phyloP scores from a whole-genome alignment of 2,797 vertebrate genomes.

The Pteropus rufus region DNA sequence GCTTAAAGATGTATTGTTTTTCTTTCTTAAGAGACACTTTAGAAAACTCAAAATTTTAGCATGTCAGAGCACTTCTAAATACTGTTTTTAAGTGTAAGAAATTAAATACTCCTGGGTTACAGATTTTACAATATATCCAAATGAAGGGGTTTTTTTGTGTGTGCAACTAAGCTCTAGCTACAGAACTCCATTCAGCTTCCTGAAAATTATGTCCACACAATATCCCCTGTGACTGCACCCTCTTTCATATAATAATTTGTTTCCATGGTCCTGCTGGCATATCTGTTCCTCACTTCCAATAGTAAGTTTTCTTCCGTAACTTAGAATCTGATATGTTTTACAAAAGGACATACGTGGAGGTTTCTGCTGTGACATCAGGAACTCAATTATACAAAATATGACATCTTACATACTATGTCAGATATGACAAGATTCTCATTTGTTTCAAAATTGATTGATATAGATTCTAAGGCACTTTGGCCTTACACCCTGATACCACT shows the following conservation, averaged over 20 bases:
- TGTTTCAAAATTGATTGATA: slow-evolving; percentile 64
- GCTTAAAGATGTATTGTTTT: slow-evolving; percentile 32
- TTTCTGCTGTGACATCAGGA: slow-evolving; percentile 51
- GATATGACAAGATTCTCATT: slow-evolving; percentile 45
- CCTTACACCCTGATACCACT: slow-evolving; percentile 5
- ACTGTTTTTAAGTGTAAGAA: neutral
- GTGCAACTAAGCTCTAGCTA: neutral
- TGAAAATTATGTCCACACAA: neutral
- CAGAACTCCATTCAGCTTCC: neutral
- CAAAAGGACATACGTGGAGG: slow-evolving; percentile 22
- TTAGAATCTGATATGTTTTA: slow-evolving; percentile 49
- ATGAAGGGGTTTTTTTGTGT: neutral
- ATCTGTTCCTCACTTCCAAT: neutral
- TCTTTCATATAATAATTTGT: neutral
- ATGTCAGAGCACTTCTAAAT: slow-evolving; percentile 6
- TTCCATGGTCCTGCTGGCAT: neutral
- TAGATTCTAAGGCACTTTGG: slow-evolving; percentile 58
- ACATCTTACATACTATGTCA: slow-evolving; percentile 61
- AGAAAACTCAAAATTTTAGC: slow-evolving; percentile 29
- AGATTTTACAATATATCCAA: neutral
- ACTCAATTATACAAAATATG: slow-evolving; percentile 39
- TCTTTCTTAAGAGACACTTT: slow-evolving; percentile 9
- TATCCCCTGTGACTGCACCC: neutral
- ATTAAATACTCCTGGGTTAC: neutral
- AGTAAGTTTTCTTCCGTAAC: neutral